Evolutionary conservation across 2,797 vertebrate genomes (phyloP).

Genomic region (Acridotheres tristis): DNA sequence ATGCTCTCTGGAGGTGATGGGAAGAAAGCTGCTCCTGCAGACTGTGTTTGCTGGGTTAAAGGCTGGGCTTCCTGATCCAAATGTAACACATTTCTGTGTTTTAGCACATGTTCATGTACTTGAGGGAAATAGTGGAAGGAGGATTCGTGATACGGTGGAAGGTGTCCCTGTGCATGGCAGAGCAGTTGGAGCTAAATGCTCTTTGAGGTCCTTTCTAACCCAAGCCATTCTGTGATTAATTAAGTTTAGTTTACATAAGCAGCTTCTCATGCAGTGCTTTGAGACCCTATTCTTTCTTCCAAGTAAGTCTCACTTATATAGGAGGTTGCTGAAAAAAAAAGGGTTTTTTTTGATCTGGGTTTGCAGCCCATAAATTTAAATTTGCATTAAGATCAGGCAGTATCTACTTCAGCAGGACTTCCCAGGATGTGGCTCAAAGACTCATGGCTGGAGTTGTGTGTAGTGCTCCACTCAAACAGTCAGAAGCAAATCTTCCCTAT

Average conservation of each 20-base stretch:
- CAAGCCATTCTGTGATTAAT: background rate
- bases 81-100: accelerated
- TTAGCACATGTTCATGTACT: accelerated
- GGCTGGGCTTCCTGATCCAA: background rate
- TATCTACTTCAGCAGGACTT: background rate
- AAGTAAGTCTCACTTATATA: background rate
- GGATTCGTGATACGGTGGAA: background rate
- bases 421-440: background rate
- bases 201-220: background rate
- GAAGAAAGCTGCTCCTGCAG: background rate
- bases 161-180: accelerated
- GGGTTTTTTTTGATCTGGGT: accelerated
- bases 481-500: background rate
- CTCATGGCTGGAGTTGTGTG: background rate
- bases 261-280: background rate
- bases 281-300: background rate
- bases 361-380: background rate
- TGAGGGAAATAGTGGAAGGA: background rate
- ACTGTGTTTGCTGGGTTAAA: background rate
- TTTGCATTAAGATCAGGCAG: background rate
- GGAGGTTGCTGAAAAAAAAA: background rate
- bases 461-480: background rate
- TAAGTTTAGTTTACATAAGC: background rate
- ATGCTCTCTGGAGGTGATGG: accelerated
- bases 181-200: background rate